Conservation (phyloP, 2,888 invertebrate genomes). For the Macaria notata region DNA sequence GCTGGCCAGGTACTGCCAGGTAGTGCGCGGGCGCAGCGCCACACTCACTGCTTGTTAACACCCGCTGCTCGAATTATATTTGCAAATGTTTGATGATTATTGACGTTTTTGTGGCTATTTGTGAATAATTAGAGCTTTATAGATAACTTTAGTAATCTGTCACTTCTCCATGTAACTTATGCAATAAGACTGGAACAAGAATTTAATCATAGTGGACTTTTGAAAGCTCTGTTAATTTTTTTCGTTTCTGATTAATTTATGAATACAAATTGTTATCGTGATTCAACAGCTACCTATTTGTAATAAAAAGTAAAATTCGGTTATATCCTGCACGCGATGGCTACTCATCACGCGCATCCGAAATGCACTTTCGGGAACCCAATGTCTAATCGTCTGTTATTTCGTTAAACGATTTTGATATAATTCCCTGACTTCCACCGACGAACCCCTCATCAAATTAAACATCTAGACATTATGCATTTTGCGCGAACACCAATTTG, state of each 20-base stretch:
- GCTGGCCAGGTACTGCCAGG: slow-evolving; percentile 81
- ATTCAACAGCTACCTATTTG: slow-evolving; percentile 27
- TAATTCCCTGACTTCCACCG: slow-evolving; percentile 61
- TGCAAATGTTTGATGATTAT: slow-evolving; percentile 58
- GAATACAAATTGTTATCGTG: slow-evolving; percentile 9
- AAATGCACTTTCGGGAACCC: slow-evolving; percentile 59
- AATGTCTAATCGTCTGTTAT: slow-evolving; percentile 55
- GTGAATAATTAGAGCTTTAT: slow-evolving; percentile 6
- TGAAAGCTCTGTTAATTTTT: background rate
- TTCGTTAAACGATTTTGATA: slow-evolving; percentile 71
- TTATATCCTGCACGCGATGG: slow-evolving; percentile 35
- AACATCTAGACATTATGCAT: slow-evolving; percentile 74
- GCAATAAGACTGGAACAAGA: too few species aligned
- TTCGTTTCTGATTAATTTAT: background rate
- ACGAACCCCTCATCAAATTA: slow-evolving; percentile 71
- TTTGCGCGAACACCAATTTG: slow-evolving; percentile 70
- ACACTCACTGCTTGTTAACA: slow-evolving; percentile 77
- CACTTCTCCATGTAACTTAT: too few species aligned
- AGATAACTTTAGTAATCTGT: background rate
- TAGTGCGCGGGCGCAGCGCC: slow-evolving; percentile 72
- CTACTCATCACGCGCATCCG: slow-evolving; percentile 34
- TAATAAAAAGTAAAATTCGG: slow-evolving; percentile 18
- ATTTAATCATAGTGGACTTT: background rate
- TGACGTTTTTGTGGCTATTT: slow-evolving; percentile 12
- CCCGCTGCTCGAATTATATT: slow-evolving; percentile 66